These are phyloP conservation scores for Prochilodus magdalenae DNA, from an alignment of 2,113 vertebrate genomes.

Conservation along the genomic window DNA sequence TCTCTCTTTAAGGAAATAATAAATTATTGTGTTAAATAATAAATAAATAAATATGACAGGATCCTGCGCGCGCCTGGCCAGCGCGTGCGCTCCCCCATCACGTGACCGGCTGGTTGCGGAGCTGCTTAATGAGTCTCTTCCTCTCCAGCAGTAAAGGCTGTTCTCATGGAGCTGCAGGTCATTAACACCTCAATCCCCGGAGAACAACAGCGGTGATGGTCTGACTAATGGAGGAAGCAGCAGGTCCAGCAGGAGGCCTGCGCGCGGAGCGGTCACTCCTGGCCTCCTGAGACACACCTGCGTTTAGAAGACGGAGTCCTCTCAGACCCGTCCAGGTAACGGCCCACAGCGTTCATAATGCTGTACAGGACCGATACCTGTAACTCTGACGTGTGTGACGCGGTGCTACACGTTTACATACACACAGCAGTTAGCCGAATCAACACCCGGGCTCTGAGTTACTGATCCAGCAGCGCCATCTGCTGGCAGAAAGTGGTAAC, in stretches of 20 bases:
- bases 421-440: no score
- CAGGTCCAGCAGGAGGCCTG: slow-evolving; percentile 49
- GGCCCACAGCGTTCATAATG: no score
- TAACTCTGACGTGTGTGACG: no score
- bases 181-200: slow-evolving; percentile 81
- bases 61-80: neutral
- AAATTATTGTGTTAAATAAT: no score
- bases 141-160: neutral
- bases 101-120: neutral
- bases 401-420: no score
- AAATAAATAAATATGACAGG: no score
- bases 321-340: no score
- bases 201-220: slow-evolving; percentile 75
- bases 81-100: neutral
- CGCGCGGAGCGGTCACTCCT: no score
- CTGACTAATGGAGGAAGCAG: slow-evolving; percentile 74
- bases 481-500: neutral
- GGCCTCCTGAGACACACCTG: no score
- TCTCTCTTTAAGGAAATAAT: no score
- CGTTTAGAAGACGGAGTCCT: no score
- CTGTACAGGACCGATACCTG: no score
- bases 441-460: neutral
- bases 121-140: slow-evolving; percentile 6
- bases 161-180: slow-evolving; percentile 44
- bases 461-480: neutral